A percentile compares a stretch with the other conserved stretches of the same genome.
These are phyloP conservation scores for Picathartes gymnocephalus DNA, from an alignment of 2,113 vertebrate species.

Conservation along the genomic window DNA sequence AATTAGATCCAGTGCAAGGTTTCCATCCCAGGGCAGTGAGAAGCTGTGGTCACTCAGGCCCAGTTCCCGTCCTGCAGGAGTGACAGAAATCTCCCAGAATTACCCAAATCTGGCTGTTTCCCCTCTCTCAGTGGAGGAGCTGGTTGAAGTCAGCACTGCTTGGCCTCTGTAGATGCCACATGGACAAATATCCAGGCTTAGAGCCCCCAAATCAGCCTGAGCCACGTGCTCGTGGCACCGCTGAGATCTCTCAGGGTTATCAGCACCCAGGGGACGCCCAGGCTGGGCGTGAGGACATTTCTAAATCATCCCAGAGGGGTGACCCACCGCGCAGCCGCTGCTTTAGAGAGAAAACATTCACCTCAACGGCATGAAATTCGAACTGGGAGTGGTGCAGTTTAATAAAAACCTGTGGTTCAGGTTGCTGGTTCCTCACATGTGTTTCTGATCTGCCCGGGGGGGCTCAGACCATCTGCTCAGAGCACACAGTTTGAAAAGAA, in stretches of 20 bases:
- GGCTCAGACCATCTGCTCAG: not conserved
- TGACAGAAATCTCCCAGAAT: not conserved
- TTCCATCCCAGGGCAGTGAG: not conserved
- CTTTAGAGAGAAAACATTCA: not conserved
- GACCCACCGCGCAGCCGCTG: not conserved
- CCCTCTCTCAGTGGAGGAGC: not conserved
- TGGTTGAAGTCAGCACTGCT: not conserved
- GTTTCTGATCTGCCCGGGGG: not conserved
- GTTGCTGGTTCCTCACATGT: not conserved
- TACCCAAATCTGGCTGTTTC: not conserved
- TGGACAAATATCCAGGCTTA: rapidly evolving
- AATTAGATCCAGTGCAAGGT: not conserved
- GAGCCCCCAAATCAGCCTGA: not conserved
- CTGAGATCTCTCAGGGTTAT: not conserved
- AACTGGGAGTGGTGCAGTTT: not conserved
- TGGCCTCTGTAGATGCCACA: rapidly evolving
- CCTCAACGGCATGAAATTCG: not conserved
- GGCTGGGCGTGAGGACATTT: rapidly evolving
- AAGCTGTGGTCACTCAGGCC: not conserved
- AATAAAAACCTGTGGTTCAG: not conserved
- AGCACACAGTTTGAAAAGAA: not conserved
- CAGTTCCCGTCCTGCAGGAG: not conserved
- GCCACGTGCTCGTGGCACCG: rapidly evolving
- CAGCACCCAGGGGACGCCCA: not conserved
- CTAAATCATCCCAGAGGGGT: rapidly evolving